These are phyloP conservation scores for Acleris sparsana DNA, from an alignment of 2,888 invertebrate species.

Conservation along the genomic window DNA sequence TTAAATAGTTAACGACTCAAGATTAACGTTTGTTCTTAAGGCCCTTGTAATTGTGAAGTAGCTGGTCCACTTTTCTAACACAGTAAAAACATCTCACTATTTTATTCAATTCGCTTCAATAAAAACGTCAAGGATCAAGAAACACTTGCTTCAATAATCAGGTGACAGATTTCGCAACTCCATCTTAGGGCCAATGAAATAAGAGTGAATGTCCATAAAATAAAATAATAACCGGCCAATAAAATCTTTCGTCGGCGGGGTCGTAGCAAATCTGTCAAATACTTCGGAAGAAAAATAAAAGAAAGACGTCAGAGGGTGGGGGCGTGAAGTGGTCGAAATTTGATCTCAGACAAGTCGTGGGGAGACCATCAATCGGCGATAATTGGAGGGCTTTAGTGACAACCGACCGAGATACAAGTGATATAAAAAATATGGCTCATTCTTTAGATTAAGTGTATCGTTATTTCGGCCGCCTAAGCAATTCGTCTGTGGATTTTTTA, in stretches of 20 bases:
- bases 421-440: constrained; percentile 41
- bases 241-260: constrained; percentile 68
- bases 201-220: constrained; percentile 80
- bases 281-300: constrained; percentile 60
- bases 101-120: constrained; percentile 67
- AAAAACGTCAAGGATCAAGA: constrained; percentile 68
- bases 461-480: constrained; percentile 9
- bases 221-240: constrained; percentile 82
- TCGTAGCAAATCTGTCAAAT: constrained; percentile 77
- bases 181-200: constrained; percentile 76
- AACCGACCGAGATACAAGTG: constrained; percentile 62
- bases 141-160: constrained; percentile 75
- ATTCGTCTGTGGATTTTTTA: background rate
- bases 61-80: background rate
- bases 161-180: constrained; percentile 75
- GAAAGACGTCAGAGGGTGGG: constrained; percentile 57
- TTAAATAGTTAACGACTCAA: no score
- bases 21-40: no score
- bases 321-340: constrained; percentile 74
- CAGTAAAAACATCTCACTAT: constrained; percentile 53
- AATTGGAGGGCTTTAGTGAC: constrained; percentile 74
- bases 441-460: constrained; percentile 34
- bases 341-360: constrained; percentile 70
- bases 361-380: constrained; percentile 73
- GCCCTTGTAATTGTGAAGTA: no score